Evolutionary conservation across 2,797 vertebrate genomes (phyloP).

Genomic region (Luscinia megarhynchos): DNA sequence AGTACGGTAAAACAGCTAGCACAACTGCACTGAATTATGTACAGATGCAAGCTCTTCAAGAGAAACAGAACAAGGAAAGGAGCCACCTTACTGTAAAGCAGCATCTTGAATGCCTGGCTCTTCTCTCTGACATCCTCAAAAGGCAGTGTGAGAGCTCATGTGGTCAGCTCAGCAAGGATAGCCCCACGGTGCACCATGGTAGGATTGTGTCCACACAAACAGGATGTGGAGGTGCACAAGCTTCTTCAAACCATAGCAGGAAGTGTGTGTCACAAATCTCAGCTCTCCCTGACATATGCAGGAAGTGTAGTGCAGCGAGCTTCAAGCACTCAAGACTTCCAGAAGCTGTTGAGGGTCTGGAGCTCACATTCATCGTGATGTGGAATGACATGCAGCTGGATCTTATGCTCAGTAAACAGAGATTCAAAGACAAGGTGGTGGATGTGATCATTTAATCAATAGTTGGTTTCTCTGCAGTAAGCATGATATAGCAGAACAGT

Average conservation of each 20-base stretch:
- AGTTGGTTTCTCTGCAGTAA: not conserved
- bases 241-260: not conserved
- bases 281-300: not conserved
- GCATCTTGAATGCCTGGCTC: fast-evolving
- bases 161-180: fast-evolving
- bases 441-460: not conserved
- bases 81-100: not conserved
- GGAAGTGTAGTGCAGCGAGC: not conserved
- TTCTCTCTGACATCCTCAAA: not conserved
- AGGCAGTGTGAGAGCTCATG: fast-evolving
- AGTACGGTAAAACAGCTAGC: not conserved
- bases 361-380: not conserved
- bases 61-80: not conserved
- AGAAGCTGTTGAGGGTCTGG: not conserved
- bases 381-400: not conserved
- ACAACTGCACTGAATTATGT: not conserved
- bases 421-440: not conserved
- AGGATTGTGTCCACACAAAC: fast-evolving
- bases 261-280: not conserved
- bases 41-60: not conserved
- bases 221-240: not conserved
- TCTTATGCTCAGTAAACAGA: not conserved
- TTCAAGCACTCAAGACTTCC: not conserved
- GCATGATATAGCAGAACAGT: not conserved
- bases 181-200: too few species aligned